Evolutionary conservation across 2,113 vertebrate species (phyloP).

Genomic region (Amia ocellicauda): DNA sequence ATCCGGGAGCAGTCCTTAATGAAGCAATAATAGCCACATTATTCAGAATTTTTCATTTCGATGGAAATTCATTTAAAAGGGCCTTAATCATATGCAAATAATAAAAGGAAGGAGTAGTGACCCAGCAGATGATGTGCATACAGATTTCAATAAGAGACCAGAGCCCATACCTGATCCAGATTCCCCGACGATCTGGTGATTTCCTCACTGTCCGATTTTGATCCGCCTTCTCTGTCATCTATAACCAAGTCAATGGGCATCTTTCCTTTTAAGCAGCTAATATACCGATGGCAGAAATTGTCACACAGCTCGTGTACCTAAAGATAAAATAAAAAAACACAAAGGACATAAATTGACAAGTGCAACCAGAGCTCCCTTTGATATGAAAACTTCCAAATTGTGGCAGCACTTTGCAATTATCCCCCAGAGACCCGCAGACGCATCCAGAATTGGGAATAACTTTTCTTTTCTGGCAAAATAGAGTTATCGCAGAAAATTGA

Average conservation of each 20-base stretch:
- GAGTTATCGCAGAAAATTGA: conserved; percentile 97
- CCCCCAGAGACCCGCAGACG: conserved; percentile 65
- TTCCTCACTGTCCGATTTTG: conserved; percentile 98
- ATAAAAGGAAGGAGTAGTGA: conserved; percentile 79
- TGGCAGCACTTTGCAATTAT: conserved; percentile 70
- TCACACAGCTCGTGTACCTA: conserved; percentile 99
- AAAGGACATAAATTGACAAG: conserved; percentile 71
- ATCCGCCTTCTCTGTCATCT: conserved; percentile 97
- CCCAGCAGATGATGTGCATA: conserved; percentile 82
- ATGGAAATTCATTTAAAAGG: conserved; percentile 89
- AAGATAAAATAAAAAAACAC: conserved; percentile 54
- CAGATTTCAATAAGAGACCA: conserved; percentile 49
- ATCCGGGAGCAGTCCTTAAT: conserved; percentile 90
- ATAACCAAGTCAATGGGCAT: conserved; percentile 99
- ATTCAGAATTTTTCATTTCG: conserved; percentile 92
- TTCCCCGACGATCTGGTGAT: conserved; percentile 94
- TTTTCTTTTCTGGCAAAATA: conserved; percentile 82
- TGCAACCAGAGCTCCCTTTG: conserved; percentile 62
- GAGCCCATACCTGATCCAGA: conserved; percentile 87
- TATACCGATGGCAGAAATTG: conserved; percentile 99
- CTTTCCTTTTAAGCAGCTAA: conserved; percentile 99
- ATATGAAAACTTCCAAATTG: conserved; percentile 70
- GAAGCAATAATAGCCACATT: conserved; percentile 97
- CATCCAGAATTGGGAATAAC: conserved; percentile 75
- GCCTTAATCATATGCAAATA: conserved; percentile 98